Percentiles rank a stretch among this genome's conserved stretches.
Evolutionary conservation across 2,797 vertebrate species (phyloP).

Genomic region (Peromyscus nudipes): DNA sequence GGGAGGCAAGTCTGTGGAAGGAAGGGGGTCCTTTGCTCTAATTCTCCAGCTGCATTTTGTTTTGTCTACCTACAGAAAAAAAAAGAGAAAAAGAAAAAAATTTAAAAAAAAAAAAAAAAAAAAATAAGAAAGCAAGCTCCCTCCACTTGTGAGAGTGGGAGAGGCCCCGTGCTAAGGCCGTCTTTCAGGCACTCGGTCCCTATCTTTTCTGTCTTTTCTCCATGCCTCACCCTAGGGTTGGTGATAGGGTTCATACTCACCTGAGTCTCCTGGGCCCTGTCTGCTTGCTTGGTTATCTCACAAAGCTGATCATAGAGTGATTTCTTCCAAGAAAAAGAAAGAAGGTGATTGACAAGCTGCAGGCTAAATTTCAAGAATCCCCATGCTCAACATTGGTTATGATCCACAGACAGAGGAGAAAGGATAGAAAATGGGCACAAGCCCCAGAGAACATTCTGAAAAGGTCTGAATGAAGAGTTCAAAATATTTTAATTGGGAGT

Average conservation of each 20-base stretch:
- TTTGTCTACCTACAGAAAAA: constrained; percentile 83
- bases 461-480: neutral
- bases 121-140: constrained; percentile 42
- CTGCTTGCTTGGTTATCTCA: constrained; percentile 77
- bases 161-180: constrained; percentile 19
- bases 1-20: constrained; percentile 73
- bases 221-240: constrained; percentile 55
- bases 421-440: constrained; percentile 25
- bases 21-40: constrained; percentile 85
- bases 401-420: constrained; percentile 55
- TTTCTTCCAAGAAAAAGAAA: constrained; percentile 54
- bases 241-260: constrained; percentile 56
- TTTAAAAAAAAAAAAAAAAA: neutral
- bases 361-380: constrained; percentile 60
- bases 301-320: constrained; percentile 71
- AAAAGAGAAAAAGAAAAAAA: neutral
- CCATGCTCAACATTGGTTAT: constrained; percentile 34
- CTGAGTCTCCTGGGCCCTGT: constrained; percentile 39
- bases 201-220: constrained; percentile 83
- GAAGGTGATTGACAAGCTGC: constrained; percentile 37
- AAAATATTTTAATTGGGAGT: constrained; percentile 48
- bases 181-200: constrained; percentile 78
- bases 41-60: constrained; percentile 85
- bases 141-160: constrained; percentile 67
- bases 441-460: neutral